Percentiles rank a stretch among this genome's conserved stretches.
These are phyloP conservation scores for Pygmarrhopalites habei DNA, from an alignment of 1,140 invertebrate genomes.

Conservation along the genomic window DNA sequence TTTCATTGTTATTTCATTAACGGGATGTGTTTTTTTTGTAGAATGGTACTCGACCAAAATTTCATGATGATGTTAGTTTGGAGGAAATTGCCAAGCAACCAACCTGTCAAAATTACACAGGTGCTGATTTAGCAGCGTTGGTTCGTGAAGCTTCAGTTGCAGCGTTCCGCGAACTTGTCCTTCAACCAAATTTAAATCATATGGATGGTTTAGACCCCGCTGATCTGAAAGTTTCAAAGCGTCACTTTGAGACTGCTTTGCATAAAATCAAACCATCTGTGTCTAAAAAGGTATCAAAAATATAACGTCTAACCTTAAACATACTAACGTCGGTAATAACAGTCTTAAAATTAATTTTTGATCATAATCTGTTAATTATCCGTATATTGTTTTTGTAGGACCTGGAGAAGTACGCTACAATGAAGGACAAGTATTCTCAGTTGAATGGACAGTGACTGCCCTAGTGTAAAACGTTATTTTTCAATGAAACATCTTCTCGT, in stretches of 20 bases:
- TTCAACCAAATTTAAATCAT: conserved; percentile 44
- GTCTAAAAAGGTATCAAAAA: conserved; percentile 54
- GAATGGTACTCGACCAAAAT: conserved; percentile 66
- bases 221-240: conserved; percentile 45
- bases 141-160: conserved; percentile 72
- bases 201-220: conserved; percentile 48
- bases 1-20: background rate
- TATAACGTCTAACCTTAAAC: conserved; percentile 1
- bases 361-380: background rate
- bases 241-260: conserved; percentile 59
- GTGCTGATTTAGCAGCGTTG: conserved; percentile 84
- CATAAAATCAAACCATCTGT: conserved; percentile 73
- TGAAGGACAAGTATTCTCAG: conserved; percentile 40
- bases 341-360: no score
- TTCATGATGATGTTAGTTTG: conserved; percentile 70
- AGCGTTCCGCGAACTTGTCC: conserved; percentile 62
- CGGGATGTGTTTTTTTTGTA: conserved; percentile 43
- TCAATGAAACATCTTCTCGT: no score
- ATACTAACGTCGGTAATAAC: no score
- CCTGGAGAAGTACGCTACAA: conserved; percentile 53
- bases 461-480: no score
- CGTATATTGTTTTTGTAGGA: conserved; percentile 42
- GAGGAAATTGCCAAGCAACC: conserved; percentile 56
- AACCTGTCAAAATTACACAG: conserved; percentile 72
- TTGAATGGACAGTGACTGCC: no score